phyloP scores from a whole-genome alignment of 2,888 invertebrate species.

The Mesochorus sp. region DNA sequence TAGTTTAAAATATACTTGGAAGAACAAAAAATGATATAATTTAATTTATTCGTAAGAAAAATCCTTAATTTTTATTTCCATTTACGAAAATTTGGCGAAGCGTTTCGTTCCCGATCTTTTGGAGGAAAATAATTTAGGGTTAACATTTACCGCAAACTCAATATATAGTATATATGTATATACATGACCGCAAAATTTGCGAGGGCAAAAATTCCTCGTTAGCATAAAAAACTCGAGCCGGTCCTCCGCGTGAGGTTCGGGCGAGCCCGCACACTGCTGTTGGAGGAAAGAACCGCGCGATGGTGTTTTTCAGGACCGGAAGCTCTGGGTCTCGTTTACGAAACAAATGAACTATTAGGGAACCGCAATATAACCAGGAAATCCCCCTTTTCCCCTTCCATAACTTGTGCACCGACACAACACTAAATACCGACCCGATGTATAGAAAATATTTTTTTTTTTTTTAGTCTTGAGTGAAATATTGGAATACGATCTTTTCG shows the following conservation, averaged over 20 bases:
- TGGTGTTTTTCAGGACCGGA: conserved; percentile 71
- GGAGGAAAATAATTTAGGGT: not conserved
- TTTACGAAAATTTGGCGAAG: not conserved
- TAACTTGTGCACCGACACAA: conserved; percentile 17
- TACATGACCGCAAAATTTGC: not conserved
- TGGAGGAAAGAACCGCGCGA: no score
- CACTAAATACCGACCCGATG: not conserved
- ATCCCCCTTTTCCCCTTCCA: conserved; percentile 15
- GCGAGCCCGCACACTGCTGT: no score
- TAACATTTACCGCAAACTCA: conserved; percentile 15
- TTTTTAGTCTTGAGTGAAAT: no score
- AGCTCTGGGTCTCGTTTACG: conserved; percentile 65
- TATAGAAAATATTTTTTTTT: not conserved
- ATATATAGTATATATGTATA: no score
- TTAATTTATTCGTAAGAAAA: no score
- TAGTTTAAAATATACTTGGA: not conserved
- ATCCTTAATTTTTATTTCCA: no score
- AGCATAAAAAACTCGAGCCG: conserved; percentile 21
- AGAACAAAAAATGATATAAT: no score
- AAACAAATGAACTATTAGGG: conserved; percentile 78
- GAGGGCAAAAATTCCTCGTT: conserved; percentile 33
- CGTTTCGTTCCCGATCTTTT: not conserved
- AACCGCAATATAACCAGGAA: conserved; percentile 62
- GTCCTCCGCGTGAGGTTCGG: no score
- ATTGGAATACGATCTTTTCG: no score